phyloP scores from a whole-genome alignment of 2,113 vertebrate genomes.

The Laticauda laticaudata region DNA sequence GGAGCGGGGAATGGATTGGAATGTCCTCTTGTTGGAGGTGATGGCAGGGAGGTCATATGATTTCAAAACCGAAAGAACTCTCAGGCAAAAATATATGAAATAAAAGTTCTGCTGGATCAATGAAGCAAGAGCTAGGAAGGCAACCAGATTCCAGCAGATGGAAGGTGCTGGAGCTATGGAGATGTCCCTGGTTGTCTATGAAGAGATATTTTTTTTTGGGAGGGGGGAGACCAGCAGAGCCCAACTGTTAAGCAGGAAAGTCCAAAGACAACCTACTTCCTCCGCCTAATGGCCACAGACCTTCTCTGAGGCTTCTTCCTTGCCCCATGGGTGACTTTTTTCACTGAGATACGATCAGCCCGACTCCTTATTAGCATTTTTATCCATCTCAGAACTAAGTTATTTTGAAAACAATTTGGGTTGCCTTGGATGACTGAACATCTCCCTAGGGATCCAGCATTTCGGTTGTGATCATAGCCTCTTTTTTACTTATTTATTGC shows the following conservation, averaged over 20 bases:
- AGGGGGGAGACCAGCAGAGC: background rate
- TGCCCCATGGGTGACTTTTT: background rate
- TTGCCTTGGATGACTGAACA: background rate
- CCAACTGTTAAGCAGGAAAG: background rate
- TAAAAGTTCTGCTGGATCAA: background rate
- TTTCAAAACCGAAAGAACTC: background rate
- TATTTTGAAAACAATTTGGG: background rate
- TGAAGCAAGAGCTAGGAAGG: background rate
- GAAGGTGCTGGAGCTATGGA: background rate
- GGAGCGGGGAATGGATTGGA: background rate
- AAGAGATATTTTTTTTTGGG: background rate
- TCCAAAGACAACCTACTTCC: background rate
- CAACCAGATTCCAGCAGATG: background rate
- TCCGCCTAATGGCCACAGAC: background rate
- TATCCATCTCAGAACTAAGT: background rate
- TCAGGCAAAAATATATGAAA: background rate
- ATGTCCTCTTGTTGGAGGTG: background rate
- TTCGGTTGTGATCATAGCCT: background rate
- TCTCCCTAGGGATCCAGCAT: background rate
- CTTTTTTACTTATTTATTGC: background rate
- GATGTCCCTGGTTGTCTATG: background rate
- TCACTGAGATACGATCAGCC: background rate
- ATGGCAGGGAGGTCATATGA: background rate
- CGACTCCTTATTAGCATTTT: background rate
- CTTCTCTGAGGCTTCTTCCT: background rate